phyloP scores from a whole-genome alignment of 1,140 invertebrate species.

The Brachionus manjavacas region DNA sequence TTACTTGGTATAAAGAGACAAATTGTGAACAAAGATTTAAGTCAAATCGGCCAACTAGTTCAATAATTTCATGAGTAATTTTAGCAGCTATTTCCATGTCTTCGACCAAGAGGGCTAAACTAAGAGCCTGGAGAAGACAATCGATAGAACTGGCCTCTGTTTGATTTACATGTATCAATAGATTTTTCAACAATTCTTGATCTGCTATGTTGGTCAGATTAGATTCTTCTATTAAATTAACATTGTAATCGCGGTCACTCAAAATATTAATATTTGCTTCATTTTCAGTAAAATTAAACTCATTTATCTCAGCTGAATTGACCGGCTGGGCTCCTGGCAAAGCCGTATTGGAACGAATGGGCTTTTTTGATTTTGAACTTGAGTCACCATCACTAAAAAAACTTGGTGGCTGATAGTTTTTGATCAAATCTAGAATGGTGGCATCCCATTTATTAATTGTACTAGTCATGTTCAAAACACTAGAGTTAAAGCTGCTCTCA shows the following conservation, averaged over 20 bases:
- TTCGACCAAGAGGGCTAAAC: neutral
- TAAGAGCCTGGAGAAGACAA: constrained; percentile 10
- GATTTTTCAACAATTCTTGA: constrained; percentile 16
- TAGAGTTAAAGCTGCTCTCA: neutral
- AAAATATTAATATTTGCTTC: constrained; percentile 3
- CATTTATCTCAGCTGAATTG: neutral
- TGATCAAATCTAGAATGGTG: neutral
- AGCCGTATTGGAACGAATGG: neutral
- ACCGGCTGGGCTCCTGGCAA: neutral
- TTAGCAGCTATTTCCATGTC: neutral
- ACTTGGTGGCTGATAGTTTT: neutral
- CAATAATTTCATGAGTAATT: constrained; percentile 22
- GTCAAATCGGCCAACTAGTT: constrained; percentile 17
- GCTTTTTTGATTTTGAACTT: constrained; percentile 6
- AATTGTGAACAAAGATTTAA: constrained; percentile 14
- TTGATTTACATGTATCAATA: neutral
- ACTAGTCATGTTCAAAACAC: neutral
- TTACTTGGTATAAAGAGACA: constrained; percentile 17
- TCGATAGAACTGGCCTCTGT: neutral
- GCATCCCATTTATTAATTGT: constrained; percentile 24
- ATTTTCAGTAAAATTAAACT: neutral
- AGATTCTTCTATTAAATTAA: constrained; percentile 7
- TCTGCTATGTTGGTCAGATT: constrained; percentile 18
- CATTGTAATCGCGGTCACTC: neutral
- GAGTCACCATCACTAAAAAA: neutral